Conservation (phyloP, 2,888 invertebrate species). For the Dynastes hyllus region DNA sequence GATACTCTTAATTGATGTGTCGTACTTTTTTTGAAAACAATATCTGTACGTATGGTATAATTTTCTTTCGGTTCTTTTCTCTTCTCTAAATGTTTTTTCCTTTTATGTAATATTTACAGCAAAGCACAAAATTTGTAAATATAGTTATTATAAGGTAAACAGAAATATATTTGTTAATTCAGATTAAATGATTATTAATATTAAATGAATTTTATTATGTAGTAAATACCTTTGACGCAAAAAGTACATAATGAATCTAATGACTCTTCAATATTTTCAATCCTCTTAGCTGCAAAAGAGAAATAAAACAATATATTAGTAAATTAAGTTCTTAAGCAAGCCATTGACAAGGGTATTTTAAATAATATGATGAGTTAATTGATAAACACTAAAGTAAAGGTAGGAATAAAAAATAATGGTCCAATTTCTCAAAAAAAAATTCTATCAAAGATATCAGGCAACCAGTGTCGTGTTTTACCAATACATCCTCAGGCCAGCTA, state of each 20-base stretch:
- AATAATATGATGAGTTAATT: no score
- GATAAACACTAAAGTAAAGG: no score
- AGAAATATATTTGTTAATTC: constrained; percentile 43
- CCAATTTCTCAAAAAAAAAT: no score
- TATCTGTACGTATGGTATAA: constrained; percentile 9
- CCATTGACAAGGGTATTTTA: no score
- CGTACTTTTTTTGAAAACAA: constrained; percentile 22
- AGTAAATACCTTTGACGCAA: constrained; percentile 51
- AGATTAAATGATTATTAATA: constrained; percentile 46
- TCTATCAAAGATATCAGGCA: no score
- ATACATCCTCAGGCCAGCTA: no score
- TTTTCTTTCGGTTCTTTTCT: constrained; percentile 21
- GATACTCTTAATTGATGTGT: constrained; percentile 9
- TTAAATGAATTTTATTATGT: constrained; percentile 46
- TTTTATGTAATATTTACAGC: constrained; percentile 33
- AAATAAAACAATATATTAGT: background rate
- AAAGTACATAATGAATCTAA: constrained; percentile 51
- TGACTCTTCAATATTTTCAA: constrained; percentile 48
- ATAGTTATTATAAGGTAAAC: constrained; percentile 36
- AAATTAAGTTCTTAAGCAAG: no score
- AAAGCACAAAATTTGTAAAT: constrained; percentile 39
- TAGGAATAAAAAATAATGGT: no score
- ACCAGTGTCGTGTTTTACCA: no score
- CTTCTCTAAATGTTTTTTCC: background rate
- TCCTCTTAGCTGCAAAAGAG: constrained; percentile 50